Base-by-base conservation (phyloP, 2,888 invertebrate genomes). In the Choristoneura rosaceana region DNA sequence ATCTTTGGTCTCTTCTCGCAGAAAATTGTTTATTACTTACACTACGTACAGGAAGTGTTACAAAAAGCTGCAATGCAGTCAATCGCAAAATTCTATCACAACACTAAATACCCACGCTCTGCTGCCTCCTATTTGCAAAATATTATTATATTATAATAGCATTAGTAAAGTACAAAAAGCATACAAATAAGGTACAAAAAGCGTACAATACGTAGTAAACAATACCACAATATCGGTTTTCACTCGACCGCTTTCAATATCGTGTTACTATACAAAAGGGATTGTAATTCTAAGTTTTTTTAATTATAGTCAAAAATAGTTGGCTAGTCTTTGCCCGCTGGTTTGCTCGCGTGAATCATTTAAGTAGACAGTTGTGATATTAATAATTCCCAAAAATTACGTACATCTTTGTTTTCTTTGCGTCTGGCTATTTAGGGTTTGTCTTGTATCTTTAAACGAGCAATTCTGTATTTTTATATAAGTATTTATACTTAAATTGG, bases 51-150 rank as follows among this genome's bases (percentile, higher is more conserved):
- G 58, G 9, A 64, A 43, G 25, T 65, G 33, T 47, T 34, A 15
- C 9, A 47, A 14, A 38, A 59, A 66, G 61, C 12, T 66, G 33
- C 66, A 45, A 8, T 41, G 15, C 70, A 73, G 9, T 62, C 47
- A 67, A 58, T 62, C 67, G 64, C 52, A 55, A 70, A 73, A 74
- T 64, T 63, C 55, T 43, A 71, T 62, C 60, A 66, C 60, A 65
- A 61, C 55, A 74, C 25, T 60, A 62, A 67, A 61, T 67, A 63
- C 76, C 80, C 81, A 82, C 83, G 84, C 75, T 12, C 75, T 74
- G 74, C 75, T 84, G 82, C 79, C 76, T 83, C 76, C 76, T 79
- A 81, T 82, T 86, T 81, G 84, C 86, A 79, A 84, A 86, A 86
- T 81, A 85, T 83, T 83, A 79, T 80, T 74, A 76, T 76, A 79